Conservation (phyloP, 1,140 invertebrate species). For the Neodiprion pinetum region DNA sequence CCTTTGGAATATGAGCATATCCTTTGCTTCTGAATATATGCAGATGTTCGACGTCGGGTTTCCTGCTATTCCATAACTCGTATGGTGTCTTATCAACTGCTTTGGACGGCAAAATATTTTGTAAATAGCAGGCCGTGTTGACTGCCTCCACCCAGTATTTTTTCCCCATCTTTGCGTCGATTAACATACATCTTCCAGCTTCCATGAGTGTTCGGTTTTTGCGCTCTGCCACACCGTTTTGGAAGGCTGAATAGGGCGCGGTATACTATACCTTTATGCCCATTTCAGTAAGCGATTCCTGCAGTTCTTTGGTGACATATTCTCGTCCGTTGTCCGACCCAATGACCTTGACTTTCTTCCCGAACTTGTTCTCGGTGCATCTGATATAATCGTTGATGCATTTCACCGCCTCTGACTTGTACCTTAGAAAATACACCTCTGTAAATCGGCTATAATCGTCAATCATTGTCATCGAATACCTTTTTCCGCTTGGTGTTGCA, state of each 20-base stretch:
- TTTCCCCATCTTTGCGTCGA: slow-evolving; percentile 37
- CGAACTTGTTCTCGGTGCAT: slow-evolving; percentile 28
- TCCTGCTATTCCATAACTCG: slow-evolving; percentile 32
- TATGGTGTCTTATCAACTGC: slow-evolving; percentile 19
- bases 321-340: slow-evolving; percentile 39
- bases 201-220: slow-evolving; percentile 40
- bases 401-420: slow-evolving; percentile 28
- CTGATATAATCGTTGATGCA: slow-evolving; percentile 32
- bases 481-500: slow-evolving; percentile 19
- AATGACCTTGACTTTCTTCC: slow-evolving; percentile 32
- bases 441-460: slow-evolving; percentile 35
- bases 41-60: slow-evolving; percentile 35
- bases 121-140: slow-evolving; percentile 45
- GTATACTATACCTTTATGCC: slow-evolving; percentile 30
- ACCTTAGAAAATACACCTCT: slow-evolving; percentile 25
- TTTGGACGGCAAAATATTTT: slow-evolving; percentile 38
- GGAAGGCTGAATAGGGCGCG: not conserved
- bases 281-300: slow-evolving; percentile 24
- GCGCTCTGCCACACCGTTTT: slow-evolving; percentile 12
- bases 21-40: slow-evolving; percentile 43
- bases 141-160: slow-evolving; percentile 54
- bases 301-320: slow-evolving; percentile 29
- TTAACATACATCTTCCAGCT: slow-evolving; percentile 40
- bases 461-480: slow-evolving; percentile 36
- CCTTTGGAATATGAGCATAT: slow-evolving; percentile 36